Evolutionary conservation across 2,888 invertebrate species (phyloP), one percentile per base, ranked within the genome.

Genomic region (Toxonevra muliebris): DNA sequence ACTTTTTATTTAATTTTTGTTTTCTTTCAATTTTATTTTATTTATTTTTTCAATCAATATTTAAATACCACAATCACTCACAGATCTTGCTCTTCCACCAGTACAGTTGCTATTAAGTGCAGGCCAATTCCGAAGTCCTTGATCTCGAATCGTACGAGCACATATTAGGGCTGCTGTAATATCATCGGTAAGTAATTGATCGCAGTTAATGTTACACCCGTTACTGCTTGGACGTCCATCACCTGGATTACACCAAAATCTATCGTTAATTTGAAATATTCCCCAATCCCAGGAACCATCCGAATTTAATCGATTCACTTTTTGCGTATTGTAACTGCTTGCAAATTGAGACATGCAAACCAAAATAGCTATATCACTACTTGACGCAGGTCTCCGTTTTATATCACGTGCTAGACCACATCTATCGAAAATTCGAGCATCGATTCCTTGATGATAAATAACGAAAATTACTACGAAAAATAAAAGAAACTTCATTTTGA

Each of bases 291-390:
- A 72, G 40, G 77, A 78, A 0, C 87, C 86, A 72, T 87, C 84
- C 1, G 73, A 75, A 76, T 88, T 87, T 0, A 82, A 74, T 1
- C 78, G 82, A 19, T 87, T 87, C 9, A 85, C 79, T 0, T 83
- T 85, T 59, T 83, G 75, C 0, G 71, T 70, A 75, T 87, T 87
- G 0, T 79, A 72, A 1, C 73, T 79, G 45, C 70, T 73, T 45
- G 71, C 72, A 45, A 60, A 30, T 43, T 73, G 41, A 1, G 69
- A 70, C 4, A 74, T 54, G 45, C 74, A 74, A 2, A 70, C 62
- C 74, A 72, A 74, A 61, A 71, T 69, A 40, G 70, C 50, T 12
- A 71, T 11, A 11, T 72, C 71, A 12, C 30, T 8, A 1, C 55
- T 52, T 12, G 66, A 76, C 19, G 83, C 76, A 1, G 80, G 81